Percentiles rank a stretch among this genome's conserved stretches.
phyloP scores from a whole-genome alignment of 2,888 invertebrate genomes.

The Yponomeuta evonymella region DNA sequence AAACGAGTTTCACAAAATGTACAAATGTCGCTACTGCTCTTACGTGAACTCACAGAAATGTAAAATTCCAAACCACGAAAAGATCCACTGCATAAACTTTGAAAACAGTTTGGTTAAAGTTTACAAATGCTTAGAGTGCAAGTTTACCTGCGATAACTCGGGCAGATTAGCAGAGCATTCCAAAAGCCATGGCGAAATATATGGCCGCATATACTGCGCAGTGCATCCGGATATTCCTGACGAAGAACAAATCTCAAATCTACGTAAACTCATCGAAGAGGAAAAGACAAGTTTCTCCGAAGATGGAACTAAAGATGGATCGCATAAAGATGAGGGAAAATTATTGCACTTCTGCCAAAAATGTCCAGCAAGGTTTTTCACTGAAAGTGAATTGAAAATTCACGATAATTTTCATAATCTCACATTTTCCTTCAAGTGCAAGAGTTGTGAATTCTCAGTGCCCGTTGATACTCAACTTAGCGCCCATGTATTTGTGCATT shows the following conservation, averaged over 20 bases:
- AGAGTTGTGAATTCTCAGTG: conserved; percentile 86
- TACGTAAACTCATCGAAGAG: conserved; percentile 56
- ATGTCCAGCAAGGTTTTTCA: conserved; percentile 90
- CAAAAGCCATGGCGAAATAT: conserved; percentile 83
- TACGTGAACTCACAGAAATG: conserved; percentile 88
- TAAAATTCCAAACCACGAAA: conserved; percentile 89
- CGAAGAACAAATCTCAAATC: conserved; percentile 78
- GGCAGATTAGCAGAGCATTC: conserved; percentile 82
- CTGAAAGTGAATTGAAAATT: conserved; percentile 82
- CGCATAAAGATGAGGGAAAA: conserved; percentile 42
- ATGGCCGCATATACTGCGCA: conserved; percentile 82
- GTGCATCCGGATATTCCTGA: conserved; percentile 80
- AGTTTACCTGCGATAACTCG: conserved; percentile 85
- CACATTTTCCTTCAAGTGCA: conserved; percentile 80
- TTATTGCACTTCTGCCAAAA: conserved; percentile 85
- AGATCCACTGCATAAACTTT: conserved; percentile 79
- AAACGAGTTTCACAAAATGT: conserved; percentile 86
- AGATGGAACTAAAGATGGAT: conserved; percentile 36
- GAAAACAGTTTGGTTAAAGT: conserved; percentile 72
- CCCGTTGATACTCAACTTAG: conserved; percentile 81
- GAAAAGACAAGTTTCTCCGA: conserved; percentile 46
- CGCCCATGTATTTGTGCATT: conserved; percentile 84
- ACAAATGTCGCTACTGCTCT: conserved; percentile 89
- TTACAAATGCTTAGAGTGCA: conserved; percentile 85
- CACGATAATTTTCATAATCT: conserved; percentile 84